Percentiles rank a stretch among this genome's conserved stretches.
These are phyloP conservation scores for Creontiades dilutus DNA, from an alignment of 2,888 invertebrate genomes.

Conservation along the genomic window DNA sequence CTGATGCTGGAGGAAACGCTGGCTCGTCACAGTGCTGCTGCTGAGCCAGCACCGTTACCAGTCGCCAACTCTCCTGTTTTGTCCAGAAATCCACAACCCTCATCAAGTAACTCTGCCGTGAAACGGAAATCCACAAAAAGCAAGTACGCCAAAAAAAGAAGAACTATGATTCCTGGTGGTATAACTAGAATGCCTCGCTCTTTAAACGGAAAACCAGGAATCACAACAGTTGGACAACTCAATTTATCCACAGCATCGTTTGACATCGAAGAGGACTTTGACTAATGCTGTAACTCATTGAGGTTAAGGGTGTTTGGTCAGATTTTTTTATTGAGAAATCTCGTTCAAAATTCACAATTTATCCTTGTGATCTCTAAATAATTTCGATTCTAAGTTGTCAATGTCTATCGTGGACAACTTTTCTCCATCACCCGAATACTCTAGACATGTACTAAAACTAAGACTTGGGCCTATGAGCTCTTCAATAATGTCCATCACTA, in stretches of 20 bases:
- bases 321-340: too few relatives aligned
- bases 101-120: background rate
- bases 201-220: background rate
- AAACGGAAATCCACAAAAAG: conserved; percentile 1
- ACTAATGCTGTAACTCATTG: background rate
- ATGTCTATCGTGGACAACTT: too few relatives aligned
- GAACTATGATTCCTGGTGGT: background rate
- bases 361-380: too few relatives aligned
- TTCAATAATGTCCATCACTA: too few relatives aligned
- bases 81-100: background rate
- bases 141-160: conserved; percentile 2
- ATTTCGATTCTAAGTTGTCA: too few relatives aligned
- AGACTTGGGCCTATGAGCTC: too few relatives aligned
- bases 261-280: background rate
- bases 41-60: background rate
- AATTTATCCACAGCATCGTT: background rate
- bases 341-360: too few relatives aligned
- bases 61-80: background rate
- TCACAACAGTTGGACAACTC: background rate
- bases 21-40: background rate
- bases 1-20: background rate
- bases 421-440: too few relatives aligned
- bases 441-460: too few relatives aligned
- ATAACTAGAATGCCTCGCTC: background rate
- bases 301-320: too few relatives aligned